Base-by-base conservation (phyloP, 1,140 invertebrate species). In the Listronotus oregonensis region DNA sequence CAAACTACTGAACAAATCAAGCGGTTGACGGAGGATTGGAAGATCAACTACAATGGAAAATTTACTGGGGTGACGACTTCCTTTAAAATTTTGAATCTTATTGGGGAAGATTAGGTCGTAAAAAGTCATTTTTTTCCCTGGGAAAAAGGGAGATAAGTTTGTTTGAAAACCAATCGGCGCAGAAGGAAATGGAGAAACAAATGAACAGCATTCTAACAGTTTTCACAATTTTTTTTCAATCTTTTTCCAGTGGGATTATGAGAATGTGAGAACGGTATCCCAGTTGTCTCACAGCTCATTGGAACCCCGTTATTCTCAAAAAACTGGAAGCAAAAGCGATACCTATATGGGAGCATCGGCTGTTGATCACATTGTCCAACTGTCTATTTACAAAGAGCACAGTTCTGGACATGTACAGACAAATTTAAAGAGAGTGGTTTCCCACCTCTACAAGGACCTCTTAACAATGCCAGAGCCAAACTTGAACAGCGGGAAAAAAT, bases 301-400 rank as follows among this genome's bases (percentile, higher is more conserved):
- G 85, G 86, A 3, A 88, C 85, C 43, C 85, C 87, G 80, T 82
- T 17, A 79, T 65, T 64, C 65, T 31, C 77, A 67, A 64, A 75
- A 62, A 66, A 66, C 50, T 11, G 64, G 65, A 18, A 74, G 64
- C 27, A 68, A 65, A 63, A 73, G 62, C 69, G 68, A 79, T 80
- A 37, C 82, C 88, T 71, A 84, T 84, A 44, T 91, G 89, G 86
- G 91, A 94, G 75, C 87, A 90, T 71, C 85, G 91, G 32, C 82
- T 97, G 58, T 82, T 97, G 17, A 90, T 95, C 52, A 90, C 93
- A 43, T 83, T 95, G 50, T 94, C 93, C 73, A 97, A 98, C 80
- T 95, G 94, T 79, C 88, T 87, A 46, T 95, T 93, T 77, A 94
- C 92, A 6, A 81, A 88, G 37, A 86, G 88, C 51, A 83, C 86